A percentile compares a stretch with the other conserved stretches of the same genome.
phyloP scores from a whole-genome alignment of 37 sponge, comb jelly and placozoan species.

The Eunapius fragilis region DNA sequence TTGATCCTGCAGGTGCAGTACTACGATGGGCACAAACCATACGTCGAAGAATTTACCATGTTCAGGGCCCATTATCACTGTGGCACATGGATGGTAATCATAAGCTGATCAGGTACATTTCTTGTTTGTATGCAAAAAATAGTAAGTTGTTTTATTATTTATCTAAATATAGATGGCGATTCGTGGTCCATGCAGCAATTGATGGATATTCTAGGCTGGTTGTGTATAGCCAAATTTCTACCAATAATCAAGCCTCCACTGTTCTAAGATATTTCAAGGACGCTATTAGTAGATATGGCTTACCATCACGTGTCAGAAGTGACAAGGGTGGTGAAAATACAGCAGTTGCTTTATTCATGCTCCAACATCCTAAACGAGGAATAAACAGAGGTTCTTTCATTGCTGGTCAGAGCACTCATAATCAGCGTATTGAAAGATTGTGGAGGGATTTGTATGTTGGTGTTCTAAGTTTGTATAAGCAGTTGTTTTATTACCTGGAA shows the following conservation, averaged over 20 bases:
- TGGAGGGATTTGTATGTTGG: constrained; percentile 48
- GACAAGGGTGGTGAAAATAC: constrained; percentile 53
- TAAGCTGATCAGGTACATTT: constrained; percentile 46
- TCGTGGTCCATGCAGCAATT: constrained; percentile 49
- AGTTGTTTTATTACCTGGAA: constrained; percentile 33
- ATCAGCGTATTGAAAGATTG: constrained; percentile 42
- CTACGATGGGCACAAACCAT: constrained; percentile 16
- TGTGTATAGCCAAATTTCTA: constrained; percentile 7
- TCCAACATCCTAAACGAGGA: constrained; percentile 44
- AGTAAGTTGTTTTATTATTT: too few species aligned
- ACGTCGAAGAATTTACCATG: constrained; percentile 35
- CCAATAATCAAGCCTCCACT: constrained; percentile 38
- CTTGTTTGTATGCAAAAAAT: too few species aligned
- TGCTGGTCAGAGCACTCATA: constrained; percentile 48
- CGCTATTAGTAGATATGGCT: constrained; percentile 26
- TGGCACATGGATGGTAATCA: constrained; percentile 69
- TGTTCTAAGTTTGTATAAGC: constrained; percentile 9
- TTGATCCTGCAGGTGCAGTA: constrained; percentile 50
- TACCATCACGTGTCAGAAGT: constrained; percentile 39
- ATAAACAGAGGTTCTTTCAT: constrained; percentile 37
- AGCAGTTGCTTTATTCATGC: constrained; percentile 37
- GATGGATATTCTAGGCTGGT: constrained; percentile 56
- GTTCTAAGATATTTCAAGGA: constrained; percentile 11
- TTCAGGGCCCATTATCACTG: constrained; percentile 29
- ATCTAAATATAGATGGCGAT: constrained; percentile 31